Evolutionary conservation across 2,113 vertebrate genomes (phyloP).

Genomic region (Syngnathus typhle): DNA sequence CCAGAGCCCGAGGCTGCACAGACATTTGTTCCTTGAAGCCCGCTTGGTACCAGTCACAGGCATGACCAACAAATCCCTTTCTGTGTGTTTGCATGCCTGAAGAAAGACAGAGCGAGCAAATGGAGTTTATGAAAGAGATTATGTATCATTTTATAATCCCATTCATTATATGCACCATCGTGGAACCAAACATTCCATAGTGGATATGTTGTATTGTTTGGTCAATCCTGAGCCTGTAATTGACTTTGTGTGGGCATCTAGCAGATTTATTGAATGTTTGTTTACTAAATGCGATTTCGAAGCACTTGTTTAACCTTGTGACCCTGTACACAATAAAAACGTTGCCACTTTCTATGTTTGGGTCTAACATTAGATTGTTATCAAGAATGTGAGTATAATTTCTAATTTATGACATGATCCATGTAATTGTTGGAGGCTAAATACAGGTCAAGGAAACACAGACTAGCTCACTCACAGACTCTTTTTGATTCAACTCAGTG

Average conservation of each 20-base stretch:
- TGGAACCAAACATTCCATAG: conserved; percentile 22
- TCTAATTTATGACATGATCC: too few species aligned
- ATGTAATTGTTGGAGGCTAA: too few species aligned
- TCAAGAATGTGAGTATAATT: too few species aligned
- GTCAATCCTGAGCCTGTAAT: neutral
- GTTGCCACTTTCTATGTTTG: too few species aligned
- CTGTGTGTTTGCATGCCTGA: neutral
- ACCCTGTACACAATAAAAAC: too few species aligned
- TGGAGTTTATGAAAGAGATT: conserved; percentile 1
- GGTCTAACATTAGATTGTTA: too few species aligned
- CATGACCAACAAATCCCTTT: conserved; percentile 7
- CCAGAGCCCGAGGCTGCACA: neutral
- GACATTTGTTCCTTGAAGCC: neutral
- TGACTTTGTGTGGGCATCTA: neutral
- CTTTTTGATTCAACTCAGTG: too few species aligned
- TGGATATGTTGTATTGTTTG: conserved; percentile 10
- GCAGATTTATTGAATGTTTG: neutral
- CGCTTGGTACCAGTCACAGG: conserved; percentile 16
- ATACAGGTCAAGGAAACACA: too few species aligned
- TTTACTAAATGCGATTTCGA: neutral
- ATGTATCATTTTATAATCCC: conserved; percentile 15
- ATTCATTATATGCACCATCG: conserved; percentile 10
- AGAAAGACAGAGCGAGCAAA: too few species aligned
- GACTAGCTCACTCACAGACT: too few species aligned
- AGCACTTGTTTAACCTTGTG: too few species aligned